Evolutionary conservation across 2,888 invertebrate species (phyloP), one percentile per base, ranked within the genome.

Genomic region (Chouioia cunea): DNA sequence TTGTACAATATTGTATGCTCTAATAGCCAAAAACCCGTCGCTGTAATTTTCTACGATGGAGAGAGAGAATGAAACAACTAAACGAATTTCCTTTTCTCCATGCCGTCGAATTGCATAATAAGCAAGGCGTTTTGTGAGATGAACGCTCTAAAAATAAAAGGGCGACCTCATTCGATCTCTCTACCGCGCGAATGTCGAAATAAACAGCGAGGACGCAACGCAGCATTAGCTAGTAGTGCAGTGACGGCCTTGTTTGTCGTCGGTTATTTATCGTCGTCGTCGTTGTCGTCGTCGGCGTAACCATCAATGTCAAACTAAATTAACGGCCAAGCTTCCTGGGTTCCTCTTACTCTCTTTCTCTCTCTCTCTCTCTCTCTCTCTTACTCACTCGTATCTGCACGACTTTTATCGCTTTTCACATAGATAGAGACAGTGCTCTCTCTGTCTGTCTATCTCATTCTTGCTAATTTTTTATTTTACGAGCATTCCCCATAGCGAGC

Each of bases 221-320:
- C 8, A 4, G 47, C 65, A 67, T 71, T 70, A 70, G 70, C 73
- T 70, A 67, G 73, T 63, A 6, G 36, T 54, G 56, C 52, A 23
- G 66, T 57, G 69, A 74, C 69, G 71, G 71, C 66, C 74, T 74
- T 74, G 74, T 77, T 75, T 76, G 77, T 77, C 75, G 75, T 73
- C 72, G 70, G 71, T 76, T 78, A 76, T 77, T 74, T 78, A 79
- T 78, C 74, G 74, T 75, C 74, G 69, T 76, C 77, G 77, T 80
- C 79, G 74, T 69, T 75, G 70, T 77, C 73, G 74, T 76, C 74
- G 78, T 76, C 78, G 79, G 74, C 78, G 79, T 36, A 80, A 78
- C 79, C 80, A 81, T 84, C 82, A 84, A 83, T 77, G 84, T 83
- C 83, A 78, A 80, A 79, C 73, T 76, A 78, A 82, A 84, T 84